phyloP scores from a whole-genome alignment of 2,113 vertebrate species.

The Odocoileus virginianus region DNA sequence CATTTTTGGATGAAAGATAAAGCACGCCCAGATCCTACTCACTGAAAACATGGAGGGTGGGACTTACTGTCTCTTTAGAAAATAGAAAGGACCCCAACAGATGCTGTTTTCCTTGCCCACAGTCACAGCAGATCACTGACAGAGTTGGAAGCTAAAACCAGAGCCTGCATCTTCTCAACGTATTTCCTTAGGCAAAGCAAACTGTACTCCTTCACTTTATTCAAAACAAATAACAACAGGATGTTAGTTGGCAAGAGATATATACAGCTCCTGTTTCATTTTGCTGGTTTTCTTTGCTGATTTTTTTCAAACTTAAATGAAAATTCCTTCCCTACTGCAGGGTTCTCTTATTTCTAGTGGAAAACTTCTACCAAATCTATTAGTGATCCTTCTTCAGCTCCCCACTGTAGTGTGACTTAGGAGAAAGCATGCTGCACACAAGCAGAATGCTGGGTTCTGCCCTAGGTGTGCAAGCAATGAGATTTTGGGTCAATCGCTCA shows the following conservation, averaged over 20 bases:
- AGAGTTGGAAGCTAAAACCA: background rate
- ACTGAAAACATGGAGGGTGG: background rate
- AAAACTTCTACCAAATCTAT: background rate
- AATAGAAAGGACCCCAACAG: background rate
- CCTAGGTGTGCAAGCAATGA: background rate
- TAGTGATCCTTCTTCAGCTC: background rate
- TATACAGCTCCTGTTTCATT: background rate
- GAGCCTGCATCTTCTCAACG: background rate
- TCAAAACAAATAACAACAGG: background rate
- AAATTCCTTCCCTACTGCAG: background rate
- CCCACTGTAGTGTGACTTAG: background rate
- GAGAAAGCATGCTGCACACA: background rate
- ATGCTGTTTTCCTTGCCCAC: background rate
- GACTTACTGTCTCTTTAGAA: background rate
- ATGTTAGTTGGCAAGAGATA: background rate
- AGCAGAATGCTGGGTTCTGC: background rate
- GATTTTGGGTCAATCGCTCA: background rate
- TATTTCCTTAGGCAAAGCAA: conserved; percentile 6
- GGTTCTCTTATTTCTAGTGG: background rate
- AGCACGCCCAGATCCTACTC: background rate
- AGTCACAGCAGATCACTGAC: background rate
- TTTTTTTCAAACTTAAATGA: background rate
- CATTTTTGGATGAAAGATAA: background rate
- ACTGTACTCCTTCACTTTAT: background rate
- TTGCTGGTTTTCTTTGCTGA: background rate